Base-by-base conservation (phyloP, 2,888 invertebrate species). In the Acleris sparsana region DNA sequence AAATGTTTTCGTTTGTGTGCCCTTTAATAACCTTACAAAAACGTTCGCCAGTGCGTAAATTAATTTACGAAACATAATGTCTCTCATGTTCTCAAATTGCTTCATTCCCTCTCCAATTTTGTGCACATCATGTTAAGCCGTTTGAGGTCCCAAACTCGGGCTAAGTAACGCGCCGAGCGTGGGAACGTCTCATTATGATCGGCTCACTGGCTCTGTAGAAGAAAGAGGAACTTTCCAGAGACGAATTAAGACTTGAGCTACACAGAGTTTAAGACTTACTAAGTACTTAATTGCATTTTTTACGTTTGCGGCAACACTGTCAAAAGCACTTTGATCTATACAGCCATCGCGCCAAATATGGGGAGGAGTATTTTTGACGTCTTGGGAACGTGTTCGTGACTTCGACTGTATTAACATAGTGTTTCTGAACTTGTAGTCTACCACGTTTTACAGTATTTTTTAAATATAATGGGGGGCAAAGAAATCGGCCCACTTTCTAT, bases 101-200 rank as follows among this genome's bases (percentile, higher is more conserved):
- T 52, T 63, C 53, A 43, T 60, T 65, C 59, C 20, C 51, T 16
- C 33, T 55, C 33, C 53, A 65, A 65, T 60, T 65, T 56, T 60
- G 60, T 51, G 60, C 60, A 44, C 49, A 61, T 65, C 65, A 59
- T 59, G 46, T 59, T 53, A 61, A 55, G 44, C 25, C 49, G 51
- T 61, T 65, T 65, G 60, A 61, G 60, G 51, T 60, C 20, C 55
- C 51, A 44, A 57, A 57, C 25, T 46, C n/a, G 17, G 46, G n/a
- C 49, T 20, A 49, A 46, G 55, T 55, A 55, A 44, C 55, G n/a
- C 25, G 22, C 17, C 11, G 13, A 11, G 46, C 57, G 46, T 46
- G 46, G 57, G n/a, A 57, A 46, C 22, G 25, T 46, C 57, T 57
- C 57, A 57, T 57, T 57, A 57, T 25, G 46, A 20, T 17, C 57